Base-by-base conservation (phyloP, 2,888 invertebrate species). In the Lasioglossum leucozonium region DNA sequence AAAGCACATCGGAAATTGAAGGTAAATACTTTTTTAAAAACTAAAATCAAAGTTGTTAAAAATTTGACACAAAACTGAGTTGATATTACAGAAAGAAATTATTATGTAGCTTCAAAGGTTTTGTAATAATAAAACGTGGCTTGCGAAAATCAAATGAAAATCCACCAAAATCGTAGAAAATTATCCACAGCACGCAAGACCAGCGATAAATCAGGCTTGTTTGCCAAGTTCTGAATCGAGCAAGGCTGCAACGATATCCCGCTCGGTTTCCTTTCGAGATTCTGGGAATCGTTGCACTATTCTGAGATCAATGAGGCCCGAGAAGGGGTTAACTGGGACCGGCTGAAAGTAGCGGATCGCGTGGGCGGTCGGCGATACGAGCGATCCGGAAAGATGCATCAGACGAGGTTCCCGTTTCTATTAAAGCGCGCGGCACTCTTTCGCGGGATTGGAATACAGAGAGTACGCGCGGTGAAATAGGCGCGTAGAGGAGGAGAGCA, bases 361-460 rank as follows among this genome's bases (percentile, higher is more conserved):
- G 34, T n/a, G 67, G 18, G 40, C 30, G 26, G 40, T 34, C 34
- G 11, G 78, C 65, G n/a, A 55, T 55, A 55, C n/a, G 55, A n/a
- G 55, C 55, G 55, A 44, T 10, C 55, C 6, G n/a, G n/a, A 55
- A 55, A n/a, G 77, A 44, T 51, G 73, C 75, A 72, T 51, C 30
- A 30, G 55, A 65, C 30, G 44, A 77, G 77, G 79, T 69, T 82
- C 62, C 81, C 86, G 88, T 88, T 90, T 78, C 72, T 87, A 80
- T 91, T 87, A 86, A 86, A 89, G 87, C 88, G 87, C 87, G 87
- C 89, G 88, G 89, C 87, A 88, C 79, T 89, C 89, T 89, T 87
- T 86, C 71, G 86, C 85, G 88, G 79, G 88, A 91, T 91, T 91
- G 91, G 91, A 91, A 91, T 88, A 47, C 47, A 47, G 8, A 47